Base-by-base conservation (phyloP, 2,888 invertebrate genomes). In the Cremastobaeus sp. region DNA sequence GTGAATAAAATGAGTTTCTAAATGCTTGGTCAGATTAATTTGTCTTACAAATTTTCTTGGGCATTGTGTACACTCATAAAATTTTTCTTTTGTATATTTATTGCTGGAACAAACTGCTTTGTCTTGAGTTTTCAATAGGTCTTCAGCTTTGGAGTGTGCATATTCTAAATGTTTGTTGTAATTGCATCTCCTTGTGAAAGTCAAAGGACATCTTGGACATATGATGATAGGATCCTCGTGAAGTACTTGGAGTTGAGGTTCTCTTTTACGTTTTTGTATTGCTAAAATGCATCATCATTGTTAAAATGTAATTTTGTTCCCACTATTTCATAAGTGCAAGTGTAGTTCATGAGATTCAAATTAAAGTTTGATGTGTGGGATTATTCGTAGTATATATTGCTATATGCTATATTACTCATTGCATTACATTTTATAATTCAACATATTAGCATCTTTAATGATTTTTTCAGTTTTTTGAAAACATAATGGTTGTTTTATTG, bases 141-240 rank as follows among this genome's bases (percentile, higher is more conserved):
- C 11, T n/a, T 43, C 43, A 1, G 3, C 14, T 18, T 14, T 35
- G 35, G 64, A 52, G 45, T 64, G 64, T 28, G 25, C 45, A 11
- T 17, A 43, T 18, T 52, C 12, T 25, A 52, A 45, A 25, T 65
- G 64, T 20, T 45, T 45, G 1, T 54, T 32, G 12, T 65, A 65
- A 47, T 65, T 54, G 30, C 64, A 54, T n/a, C 37, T 11, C 18
- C 35, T 52, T 9, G 25, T 25, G 17, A 64, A 52, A n/a, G 21
- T 52, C 4, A 21, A n/a, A n/a, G 35, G 37, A 25, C 50, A 52
- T 21, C 34, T 20, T 11, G 14, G 6, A 34, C 48, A 50, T 1
- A 5, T 6, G 17, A 47, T 47, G 11, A 20, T 20, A 20, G 20
- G 17, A 8, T 14, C 6, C 5, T 43, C 14, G 4, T 43, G 17